Evolutionary conservation across 2,797 vertebrate genomes (phyloP), one percentile per base, ranked within the genome.

Genomic region (Smutsia temminckii): DNA sequence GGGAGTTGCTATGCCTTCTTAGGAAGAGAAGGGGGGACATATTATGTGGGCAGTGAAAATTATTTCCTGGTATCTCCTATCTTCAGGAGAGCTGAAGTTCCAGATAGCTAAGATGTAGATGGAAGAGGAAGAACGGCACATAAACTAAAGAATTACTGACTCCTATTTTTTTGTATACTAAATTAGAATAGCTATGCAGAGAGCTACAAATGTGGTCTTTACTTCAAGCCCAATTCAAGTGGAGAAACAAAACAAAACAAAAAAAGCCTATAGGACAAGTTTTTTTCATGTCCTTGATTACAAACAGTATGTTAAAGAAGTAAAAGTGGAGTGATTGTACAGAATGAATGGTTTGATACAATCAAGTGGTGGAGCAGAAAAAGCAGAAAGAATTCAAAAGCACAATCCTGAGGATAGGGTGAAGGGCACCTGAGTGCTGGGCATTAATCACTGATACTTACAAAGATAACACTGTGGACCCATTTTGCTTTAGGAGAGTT

Each of bases 211-310:
- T 5, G 16, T 14, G 21, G 46, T 46, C 16, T 66, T 17, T 68
- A 51, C 8, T 83, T 91, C 51, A 84, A 66, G 40, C 16, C 4
- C 42, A 37, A 17, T 37, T 55, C 34, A 77, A 88, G n/a, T 37
- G 51, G 16, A 91, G 74, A 93, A 49, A 25, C 13, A 9, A 74
- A 84, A 59, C 46, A 46, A 11, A 46, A 46, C 10, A 12, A 8
- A 23, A 59, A 42, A 27, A 88, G 32, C 6, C 23, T 32, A 49
- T 46, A 32, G 40, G 49, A 16, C 14, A 20, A 83, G 8, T 68
- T 95, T 86, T 53, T 59, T 63, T 64, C 9, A 40, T 94, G 78
- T 88, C 59, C 18, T 91, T 78, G 51, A 59, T 59, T 63, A 69
- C 11, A 57, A 66, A 61, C 25, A 37, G 14, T 10, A 10, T 59